Conservation (phyloP, 2,888 invertebrate genomes). For the Euplexia lucipara region DNA sequence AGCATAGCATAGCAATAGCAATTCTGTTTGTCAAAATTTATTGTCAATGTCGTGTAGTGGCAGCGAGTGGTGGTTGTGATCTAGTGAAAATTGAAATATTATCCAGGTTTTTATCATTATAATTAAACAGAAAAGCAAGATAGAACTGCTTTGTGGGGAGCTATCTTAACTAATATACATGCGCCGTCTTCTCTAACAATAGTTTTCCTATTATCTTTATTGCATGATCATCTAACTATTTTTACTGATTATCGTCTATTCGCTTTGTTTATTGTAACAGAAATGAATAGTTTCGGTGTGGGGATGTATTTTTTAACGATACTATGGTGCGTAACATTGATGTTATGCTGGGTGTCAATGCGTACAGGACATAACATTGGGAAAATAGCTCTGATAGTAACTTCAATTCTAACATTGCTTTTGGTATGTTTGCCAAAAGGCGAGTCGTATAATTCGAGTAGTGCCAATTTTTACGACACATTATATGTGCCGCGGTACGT, state of each 20-base stretch:
- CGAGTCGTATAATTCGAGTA: conserved; percentile 73
- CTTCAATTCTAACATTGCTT: conserved; percentile 90
- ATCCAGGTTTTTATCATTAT: conserved; percentile 66
- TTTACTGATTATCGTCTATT: conserved; percentile 56
- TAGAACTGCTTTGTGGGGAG: conserved; percentile 69
- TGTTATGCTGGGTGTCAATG: conserved; percentile 92
- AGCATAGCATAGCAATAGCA: too few relatives aligned
- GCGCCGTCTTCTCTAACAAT: conserved; percentile 69
- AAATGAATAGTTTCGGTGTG: conserved; percentile 91
- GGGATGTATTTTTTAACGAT: conserved; percentile 92
- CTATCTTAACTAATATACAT: conserved; percentile 64
- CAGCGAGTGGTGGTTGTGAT: conserved; percentile 59
- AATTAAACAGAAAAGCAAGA: conserved; percentile 63
- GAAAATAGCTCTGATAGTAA: conserved; percentile 90
- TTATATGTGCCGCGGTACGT: conserved; percentile 78
- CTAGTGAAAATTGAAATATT: conserved; percentile 57
- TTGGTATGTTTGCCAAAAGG: conserved; percentile 92
- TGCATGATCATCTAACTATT: conserved; percentile 72
- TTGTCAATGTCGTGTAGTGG: conserved; percentile 28
- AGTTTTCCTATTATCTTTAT: conserved; percentile 68
- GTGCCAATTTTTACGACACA: conserved; percentile 89
- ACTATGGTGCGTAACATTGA: conserved; percentile 92
- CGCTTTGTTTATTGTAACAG: conserved; percentile 62
- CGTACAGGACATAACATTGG: conserved; percentile 93
- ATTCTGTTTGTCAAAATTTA: neutral